Percentiles rank a stretch among this genome's conserved stretches.
Conservation (phyloP, 2,113 vertebrate genomes). For the Proteles cristata region DNA sequence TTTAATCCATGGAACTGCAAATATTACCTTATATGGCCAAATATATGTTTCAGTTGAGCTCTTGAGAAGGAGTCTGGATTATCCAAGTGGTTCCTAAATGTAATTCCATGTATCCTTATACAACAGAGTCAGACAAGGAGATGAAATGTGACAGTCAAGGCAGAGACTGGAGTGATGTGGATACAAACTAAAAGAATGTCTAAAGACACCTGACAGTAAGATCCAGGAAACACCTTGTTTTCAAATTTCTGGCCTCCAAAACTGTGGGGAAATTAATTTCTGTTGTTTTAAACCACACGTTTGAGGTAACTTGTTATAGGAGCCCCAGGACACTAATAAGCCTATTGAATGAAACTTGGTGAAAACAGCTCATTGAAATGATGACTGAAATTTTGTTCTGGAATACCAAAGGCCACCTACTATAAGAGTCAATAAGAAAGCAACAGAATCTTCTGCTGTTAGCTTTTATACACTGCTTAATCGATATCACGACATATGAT, state of each 20-base stretch:
- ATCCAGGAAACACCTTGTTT: neutral
- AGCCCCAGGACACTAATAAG: neutral
- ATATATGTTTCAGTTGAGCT: neutral
- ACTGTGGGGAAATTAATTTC: neutral
- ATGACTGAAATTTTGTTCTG: neutral
- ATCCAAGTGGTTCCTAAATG: neutral
- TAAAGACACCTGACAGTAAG: neutral
- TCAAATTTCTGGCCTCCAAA: neutral
- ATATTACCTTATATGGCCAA: neutral
- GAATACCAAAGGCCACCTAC: neutral
- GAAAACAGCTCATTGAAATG: neutral
- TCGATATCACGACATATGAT: fast-evolving
- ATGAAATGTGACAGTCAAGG: neutral
- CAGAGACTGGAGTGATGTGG: neutral
- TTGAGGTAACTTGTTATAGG: neutral
- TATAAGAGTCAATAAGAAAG: neutral
- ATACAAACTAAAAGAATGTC: neutral
- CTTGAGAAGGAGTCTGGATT: neutral
- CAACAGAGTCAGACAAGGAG: neutral
- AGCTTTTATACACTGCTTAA: neutral
- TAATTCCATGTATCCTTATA: neutral
- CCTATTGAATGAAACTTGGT: neutral
- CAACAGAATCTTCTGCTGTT: neutral
- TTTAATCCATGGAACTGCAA: neutral
- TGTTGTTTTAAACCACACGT: neutral